Conservation (phyloP, 1,140 invertebrate genomes). For the Cepaea nemoralis region DNA sequence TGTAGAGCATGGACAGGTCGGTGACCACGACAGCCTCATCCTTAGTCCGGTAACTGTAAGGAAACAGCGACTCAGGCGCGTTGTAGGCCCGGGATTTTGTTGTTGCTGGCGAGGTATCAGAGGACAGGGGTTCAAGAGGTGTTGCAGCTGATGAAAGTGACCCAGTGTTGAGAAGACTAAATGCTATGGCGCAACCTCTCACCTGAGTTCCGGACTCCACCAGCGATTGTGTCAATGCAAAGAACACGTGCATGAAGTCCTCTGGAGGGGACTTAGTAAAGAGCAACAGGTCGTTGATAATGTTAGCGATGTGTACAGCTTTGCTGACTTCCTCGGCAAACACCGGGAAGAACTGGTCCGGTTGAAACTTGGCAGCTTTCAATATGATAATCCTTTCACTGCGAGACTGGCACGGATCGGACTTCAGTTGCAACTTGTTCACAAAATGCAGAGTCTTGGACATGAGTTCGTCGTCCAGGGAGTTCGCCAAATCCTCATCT, state of each 20-base stretch:
- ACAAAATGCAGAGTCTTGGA: not conserved
- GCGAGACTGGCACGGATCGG: not conserved
- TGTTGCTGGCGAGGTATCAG: not conserved
- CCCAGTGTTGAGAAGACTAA: conserved; percentile 24
- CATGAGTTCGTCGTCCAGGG: not conserved
- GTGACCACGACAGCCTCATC: conserved; percentile 40
- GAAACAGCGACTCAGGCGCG: conserved; percentile 37
- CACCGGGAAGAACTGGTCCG: conserved; percentile 40
- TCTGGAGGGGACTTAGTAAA: conserved; percentile 42
- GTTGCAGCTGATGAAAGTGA: not conserved
- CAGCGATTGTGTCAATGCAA: conserved; percentile 50
- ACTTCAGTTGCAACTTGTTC: not conserved
- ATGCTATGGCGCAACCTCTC: conserved; percentile 53
- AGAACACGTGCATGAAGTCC: conserved; percentile 46
- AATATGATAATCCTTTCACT: not conserved
- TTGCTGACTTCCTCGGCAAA: conserved; percentile 49
- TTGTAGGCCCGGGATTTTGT: not conserved
- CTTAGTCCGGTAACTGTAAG: conserved; percentile 42
- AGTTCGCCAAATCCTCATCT: not conserved
- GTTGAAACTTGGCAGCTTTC: conserved; percentile 19
- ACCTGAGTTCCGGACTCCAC: conserved; percentile 50
- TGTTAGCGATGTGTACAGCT: conserved; percentile 52
- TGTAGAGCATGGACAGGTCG: conserved; percentile 44
- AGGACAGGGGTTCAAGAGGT: not conserved
- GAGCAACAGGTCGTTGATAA: conserved; percentile 52